Percentiles rank a stretch among this genome's conserved stretches.
Evolutionary conservation across 1,140 invertebrate species (phyloP).

Genomic region (Cyclina sinensis): DNA sequence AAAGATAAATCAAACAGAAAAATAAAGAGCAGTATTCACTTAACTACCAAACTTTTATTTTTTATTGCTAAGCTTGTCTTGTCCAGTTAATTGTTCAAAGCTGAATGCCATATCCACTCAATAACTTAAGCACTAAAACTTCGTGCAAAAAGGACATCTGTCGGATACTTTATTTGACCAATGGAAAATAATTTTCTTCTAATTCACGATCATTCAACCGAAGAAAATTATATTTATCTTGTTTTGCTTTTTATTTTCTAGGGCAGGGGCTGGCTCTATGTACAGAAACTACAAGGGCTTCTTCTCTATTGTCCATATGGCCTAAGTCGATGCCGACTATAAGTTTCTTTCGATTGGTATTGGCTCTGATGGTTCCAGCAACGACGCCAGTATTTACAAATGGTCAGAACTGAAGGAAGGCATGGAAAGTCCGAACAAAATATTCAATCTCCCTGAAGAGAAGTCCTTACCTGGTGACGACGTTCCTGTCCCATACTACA

Average conservation of each 20-base stretch:
- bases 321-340: conserved; percentile 65
- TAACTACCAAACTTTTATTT: neutral
- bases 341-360: conserved; percentile 64
- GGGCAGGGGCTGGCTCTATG: conserved; percentile 60
- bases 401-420: conserved; percentile 1
- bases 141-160: too few species aligned
- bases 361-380: too few species aligned
- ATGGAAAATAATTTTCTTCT: neutral
- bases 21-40: too few species aligned
- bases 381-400: conserved; percentile 62
- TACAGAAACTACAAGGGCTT: conserved; percentile 67
- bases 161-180: too few species aligned
- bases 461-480: conserved; percentile 44
- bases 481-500: conserved; percentile 3
- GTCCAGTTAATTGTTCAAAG: too few species aligned
- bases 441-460: conserved; percentile 60
- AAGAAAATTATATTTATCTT: too few species aligned
- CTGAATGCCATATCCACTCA: too few species aligned
- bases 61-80: too few species aligned
- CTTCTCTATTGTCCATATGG: conserved; percentile 64
- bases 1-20: too few species aligned
- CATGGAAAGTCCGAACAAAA: too few species aligned
- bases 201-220: neutral
- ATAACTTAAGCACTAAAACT: too few species aligned
- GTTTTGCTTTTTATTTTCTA: too few species aligned